A percentile compares a stretch with the other conserved stretches of the same genome.
Evolutionary conservation across 2,797 vertebrate species (phyloP).

Genomic region (Mus spretus): DNA sequence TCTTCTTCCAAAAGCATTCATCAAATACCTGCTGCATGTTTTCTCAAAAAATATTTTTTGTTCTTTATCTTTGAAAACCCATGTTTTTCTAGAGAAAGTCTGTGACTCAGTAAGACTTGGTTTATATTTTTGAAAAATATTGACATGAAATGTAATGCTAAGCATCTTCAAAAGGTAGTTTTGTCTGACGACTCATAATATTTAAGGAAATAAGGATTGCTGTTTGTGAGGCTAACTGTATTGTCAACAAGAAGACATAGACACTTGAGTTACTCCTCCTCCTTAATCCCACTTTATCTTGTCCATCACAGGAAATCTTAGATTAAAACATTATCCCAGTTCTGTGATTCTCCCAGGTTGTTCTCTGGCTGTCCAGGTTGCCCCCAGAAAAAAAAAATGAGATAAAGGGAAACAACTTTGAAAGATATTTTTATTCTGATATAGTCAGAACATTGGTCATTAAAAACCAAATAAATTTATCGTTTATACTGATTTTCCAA

Average conservation of each 20-base stretch:
- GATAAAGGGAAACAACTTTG: background rate
- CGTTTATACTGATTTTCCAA: background rate
- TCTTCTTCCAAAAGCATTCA: slow-evolving; percentile 69
- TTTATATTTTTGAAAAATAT: slow-evolving; percentile 24
- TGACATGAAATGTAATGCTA: slow-evolving; percentile 50
- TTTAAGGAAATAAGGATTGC: slow-evolving; percentile 45
- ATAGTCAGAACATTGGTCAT: background rate
- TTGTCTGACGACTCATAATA: slow-evolving; percentile 15
- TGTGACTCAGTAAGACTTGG: slow-evolving; percentile 45
- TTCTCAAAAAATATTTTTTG: slow-evolving; percentile 79
- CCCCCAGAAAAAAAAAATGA: background rate
- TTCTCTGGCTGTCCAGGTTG: background rate
- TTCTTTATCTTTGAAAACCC: slow-evolving; percentile 71
- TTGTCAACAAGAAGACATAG: slow-evolving; percentile 34
- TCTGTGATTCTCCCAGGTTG: background rate
- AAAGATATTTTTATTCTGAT: slow-evolving; percentile 42
- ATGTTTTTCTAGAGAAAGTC: slow-evolving; percentile 65
- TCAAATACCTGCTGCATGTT: slow-evolving; percentile 70
- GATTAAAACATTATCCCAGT: background rate
- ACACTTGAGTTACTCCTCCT: background rate
- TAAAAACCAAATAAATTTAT: background rate
- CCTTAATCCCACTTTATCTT: background rate
- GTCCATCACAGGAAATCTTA: background rate
- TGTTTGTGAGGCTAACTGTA: slow-evolving; percentile 13
- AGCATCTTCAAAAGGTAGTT: slow-evolving; percentile 13